phyloP scores from a whole-genome alignment of 2,113 vertebrate species.

The Pteropus alecto region DNA sequence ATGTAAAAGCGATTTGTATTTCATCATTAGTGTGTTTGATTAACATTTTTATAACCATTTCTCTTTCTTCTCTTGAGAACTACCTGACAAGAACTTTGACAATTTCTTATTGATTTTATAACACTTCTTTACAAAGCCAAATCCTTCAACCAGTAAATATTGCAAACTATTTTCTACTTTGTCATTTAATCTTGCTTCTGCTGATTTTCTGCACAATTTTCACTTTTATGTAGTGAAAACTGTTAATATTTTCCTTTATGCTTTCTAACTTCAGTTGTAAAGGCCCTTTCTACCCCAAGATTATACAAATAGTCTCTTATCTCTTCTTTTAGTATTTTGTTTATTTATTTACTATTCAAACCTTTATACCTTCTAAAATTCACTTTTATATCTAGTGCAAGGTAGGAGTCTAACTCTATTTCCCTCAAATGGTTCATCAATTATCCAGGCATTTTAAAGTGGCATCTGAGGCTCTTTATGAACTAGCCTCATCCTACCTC shows the following conservation, averaged over 20 bases:
- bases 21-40: not conserved
- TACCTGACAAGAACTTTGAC: not conserved
- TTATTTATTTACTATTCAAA: not conserved
- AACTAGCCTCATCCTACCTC: not conserved
- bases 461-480: not conserved
- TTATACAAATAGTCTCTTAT: not conserved
- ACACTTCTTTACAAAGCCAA: slow-evolving; percentile 1
- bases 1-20: not conserved
- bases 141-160: not conserved
- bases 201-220: not conserved
- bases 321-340: not conserved
- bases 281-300: not conserved
- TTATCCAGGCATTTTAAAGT: not conserved
- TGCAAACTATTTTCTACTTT: not conserved
- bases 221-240: slow-evolving; percentile 15
- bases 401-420: not conserved
- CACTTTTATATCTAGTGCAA: not conserved
- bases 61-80: not conserved
- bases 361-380: not conserved
- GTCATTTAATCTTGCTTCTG: slow-evolving; percentile 9
- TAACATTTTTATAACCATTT: not conserved
- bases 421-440: not conserved
- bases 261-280: not conserved
- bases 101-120: not conserved
- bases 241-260: not conserved